Percentiles rank a stretch among this genome's conserved stretches.
phyloP scores from a whole-genome alignment of 2,113 vertebrate genomes.

The Penelope pileata region DNA sequence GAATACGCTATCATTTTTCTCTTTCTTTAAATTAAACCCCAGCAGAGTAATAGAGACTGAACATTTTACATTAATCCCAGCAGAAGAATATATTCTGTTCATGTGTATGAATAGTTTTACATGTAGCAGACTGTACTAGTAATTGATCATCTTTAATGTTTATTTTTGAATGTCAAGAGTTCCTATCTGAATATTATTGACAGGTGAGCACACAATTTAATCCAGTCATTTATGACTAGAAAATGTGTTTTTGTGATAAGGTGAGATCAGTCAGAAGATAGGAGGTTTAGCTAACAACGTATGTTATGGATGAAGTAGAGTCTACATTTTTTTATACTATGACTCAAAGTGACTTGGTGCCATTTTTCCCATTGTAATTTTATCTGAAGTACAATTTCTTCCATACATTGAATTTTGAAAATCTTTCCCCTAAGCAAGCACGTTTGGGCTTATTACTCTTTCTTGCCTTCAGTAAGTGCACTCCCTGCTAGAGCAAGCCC shows the following conservation, averaged over 20 bases:
- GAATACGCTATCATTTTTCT: background rate
- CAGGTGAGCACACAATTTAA: background rate
- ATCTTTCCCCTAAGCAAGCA: background rate
- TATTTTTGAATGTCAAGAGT: background rate
- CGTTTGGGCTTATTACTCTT: background rate
- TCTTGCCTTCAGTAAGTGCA: slow-evolving; percentile 23
- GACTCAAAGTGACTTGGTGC: background rate
- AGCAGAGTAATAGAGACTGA: background rate
- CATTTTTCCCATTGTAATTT: background rate
- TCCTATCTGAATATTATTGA: slow-evolving; percentile 2
- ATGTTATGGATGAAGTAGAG: background rate
- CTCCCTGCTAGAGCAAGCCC: slow-evolving; percentile 35
- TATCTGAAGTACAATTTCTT: slow-evolving; percentile 1
- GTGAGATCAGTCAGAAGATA: background rate
- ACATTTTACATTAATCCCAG: background rate
- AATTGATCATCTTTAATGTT: background rate
- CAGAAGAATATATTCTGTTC: background rate
- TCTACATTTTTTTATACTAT: background rate
- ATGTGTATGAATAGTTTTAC: background rate
- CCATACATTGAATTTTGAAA: background rate
- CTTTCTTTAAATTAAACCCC: background rate
- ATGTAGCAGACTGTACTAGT: background rate
- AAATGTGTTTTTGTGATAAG: background rate
- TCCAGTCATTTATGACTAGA: background rate
- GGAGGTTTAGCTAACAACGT: background rate